Evolutionary conservation across 1,140 invertebrate species (phyloP).

Genomic region (Trachymyrmex septentrionalis): DNA sequence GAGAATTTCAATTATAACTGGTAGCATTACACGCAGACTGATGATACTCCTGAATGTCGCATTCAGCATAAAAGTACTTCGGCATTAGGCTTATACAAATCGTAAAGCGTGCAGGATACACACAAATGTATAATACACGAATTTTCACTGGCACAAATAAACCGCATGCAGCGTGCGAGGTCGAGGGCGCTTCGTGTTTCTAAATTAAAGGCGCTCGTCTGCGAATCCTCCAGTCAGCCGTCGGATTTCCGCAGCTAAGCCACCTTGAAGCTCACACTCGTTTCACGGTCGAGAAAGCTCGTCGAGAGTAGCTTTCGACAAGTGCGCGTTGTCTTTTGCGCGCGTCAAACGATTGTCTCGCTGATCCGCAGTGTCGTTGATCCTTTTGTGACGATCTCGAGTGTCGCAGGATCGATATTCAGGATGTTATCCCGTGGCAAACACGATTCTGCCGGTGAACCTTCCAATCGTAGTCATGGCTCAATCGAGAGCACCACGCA

Average conservation of each 20-base stretch:
- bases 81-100: neutral
- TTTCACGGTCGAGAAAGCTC: conserved; percentile 1
- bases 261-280: conserved; percentile 63
- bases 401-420: neutral
- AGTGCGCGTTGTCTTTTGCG: neutral
- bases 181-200: conserved; percentile 84
- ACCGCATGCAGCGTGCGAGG: conserved; percentile 74
- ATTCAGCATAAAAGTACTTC: conserved; percentile 31
- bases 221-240: conserved; percentile 84
- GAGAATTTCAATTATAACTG: conserved; percentile 53
- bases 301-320: conserved; percentile 9
- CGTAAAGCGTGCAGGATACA: neutral
- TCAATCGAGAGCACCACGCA: neutral
- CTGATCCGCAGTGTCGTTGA: neutral
- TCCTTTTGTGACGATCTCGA: conserved; percentile 9
- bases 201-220: conserved; percentile 85
- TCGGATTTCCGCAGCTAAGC: conserved; percentile 81
- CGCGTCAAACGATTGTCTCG: neutral
- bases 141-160: conserved; percentile 39
- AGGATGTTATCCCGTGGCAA: neutral
- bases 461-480: neutral
- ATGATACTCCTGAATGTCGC: conserved; percentile 17
- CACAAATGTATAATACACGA: neutral
- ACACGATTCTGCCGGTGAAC: neutral
- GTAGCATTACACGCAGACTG: conserved; percentile 9